A percentile compares a stretch with the other conserved stretches of the same genome.
Evolutionary conservation across 2,113 vertebrate genomes (phyloP).

Genomic region (Xenopus tropicalis): DNA sequence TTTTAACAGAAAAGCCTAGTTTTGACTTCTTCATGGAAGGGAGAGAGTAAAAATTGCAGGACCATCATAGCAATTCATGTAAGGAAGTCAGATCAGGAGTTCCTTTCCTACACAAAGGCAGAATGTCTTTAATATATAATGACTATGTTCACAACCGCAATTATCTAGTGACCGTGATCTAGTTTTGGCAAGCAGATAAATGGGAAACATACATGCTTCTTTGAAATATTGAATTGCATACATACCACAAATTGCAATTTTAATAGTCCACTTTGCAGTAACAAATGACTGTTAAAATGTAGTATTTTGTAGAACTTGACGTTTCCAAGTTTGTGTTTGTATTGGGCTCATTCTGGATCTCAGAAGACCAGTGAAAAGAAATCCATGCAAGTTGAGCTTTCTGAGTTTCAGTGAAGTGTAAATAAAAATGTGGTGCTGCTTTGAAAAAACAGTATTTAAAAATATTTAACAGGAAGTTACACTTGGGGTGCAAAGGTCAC

Average conservation of each 20-base stretch:
- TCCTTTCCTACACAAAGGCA: too few relatives aligned
- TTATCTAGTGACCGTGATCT: not conserved
- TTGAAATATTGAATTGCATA: not conserved
- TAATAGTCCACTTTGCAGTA: constrained; percentile 7
- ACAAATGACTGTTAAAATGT: constrained; percentile 47
- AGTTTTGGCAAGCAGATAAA: constrained; percentile 21
- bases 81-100: too few relatives aligned
- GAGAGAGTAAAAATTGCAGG: not conserved
- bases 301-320: constrained; percentile 50
- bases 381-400: constrained; percentile 49
- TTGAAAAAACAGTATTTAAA: constrained; percentile 50
- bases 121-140: too few relatives aligned
- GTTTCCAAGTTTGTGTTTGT: constrained; percentile 12
- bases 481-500: constrained; percentile 77
- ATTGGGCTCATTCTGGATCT: constrained; percentile 34
- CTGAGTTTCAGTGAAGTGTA: constrained; percentile 46
- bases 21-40: constrained; percentile 3
- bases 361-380: constrained; percentile 51
- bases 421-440: constrained; percentile 48
- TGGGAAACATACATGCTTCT: constrained; percentile 34
- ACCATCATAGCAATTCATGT: not conserved
- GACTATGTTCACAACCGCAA: not conserved
- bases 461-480: constrained; percentile 70
- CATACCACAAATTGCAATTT: not conserved
- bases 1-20: constrained; percentile 46